A percentile compares a stretch with the other conserved stretches of the same genome.
Evolutionary conservation across 2,797 vertebrate species (phyloP).

Genomic region (Lagorchestes hirsutus): DNA sequence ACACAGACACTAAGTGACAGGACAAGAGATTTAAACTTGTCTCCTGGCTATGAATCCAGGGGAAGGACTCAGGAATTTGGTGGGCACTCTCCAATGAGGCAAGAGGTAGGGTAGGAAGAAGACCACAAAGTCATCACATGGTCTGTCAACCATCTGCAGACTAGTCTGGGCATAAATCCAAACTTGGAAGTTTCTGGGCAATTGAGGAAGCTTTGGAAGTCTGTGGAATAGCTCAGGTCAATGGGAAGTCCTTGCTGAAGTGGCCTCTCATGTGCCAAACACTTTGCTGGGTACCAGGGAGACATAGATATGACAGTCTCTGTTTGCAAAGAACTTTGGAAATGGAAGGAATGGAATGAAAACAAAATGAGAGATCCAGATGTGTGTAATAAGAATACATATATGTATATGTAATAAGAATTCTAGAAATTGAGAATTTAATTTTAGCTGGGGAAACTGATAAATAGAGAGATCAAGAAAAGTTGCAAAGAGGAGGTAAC

Average conservation of each 20-base stretch:
- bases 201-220: not conserved
- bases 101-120: not conserved
- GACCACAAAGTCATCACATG: not conserved
- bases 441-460: not conserved
- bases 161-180: not conserved
- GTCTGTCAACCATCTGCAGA: not conserved
- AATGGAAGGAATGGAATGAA: not conserved
- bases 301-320: not conserved
- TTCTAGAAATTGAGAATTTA: not conserved
- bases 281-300: not conserved
- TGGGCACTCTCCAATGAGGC: not conserved
- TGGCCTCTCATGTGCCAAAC: not conserved
- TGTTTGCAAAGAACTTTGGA: not conserved
- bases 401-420: not conserved
- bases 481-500: not conserved
- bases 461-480: not conserved
- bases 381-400: not conserved
- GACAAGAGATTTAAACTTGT: constrained; percentile 41
- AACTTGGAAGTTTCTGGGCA: not conserved
- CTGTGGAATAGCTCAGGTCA: not conserved
- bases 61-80: not conserved
- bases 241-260: not conserved
- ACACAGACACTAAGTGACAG: not conserved
- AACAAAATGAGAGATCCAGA: not conserved
- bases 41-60: not conserved